Evolutionary conservation across 2,888 invertebrate genomes (phyloP), one percentile per base, ranked within the genome.

Genomic region (Leptura quadrifasciata): DNA sequence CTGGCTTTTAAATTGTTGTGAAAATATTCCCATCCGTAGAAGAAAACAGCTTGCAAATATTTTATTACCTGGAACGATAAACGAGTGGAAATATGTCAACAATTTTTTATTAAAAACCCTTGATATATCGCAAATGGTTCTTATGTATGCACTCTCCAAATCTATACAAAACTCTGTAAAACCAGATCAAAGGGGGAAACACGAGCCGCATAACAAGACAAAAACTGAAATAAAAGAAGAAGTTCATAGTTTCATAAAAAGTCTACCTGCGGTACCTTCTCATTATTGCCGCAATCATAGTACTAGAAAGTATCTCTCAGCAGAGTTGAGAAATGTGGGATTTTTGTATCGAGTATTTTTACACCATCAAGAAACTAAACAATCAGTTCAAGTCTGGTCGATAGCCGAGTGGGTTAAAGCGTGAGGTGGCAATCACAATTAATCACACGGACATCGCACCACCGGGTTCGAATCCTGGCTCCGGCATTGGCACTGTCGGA

Each of bases 271-370:
- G 31, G 61, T 61, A 35, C 61, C 61, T 61, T 72, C 27, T 64
- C 64, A 74, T 74, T 74, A 74, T 52, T 74, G 67, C 67, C 58
- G 67, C 27, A 47, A 60, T 24, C 27, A 60, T 57, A 67, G 47
- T 35, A 10, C 18, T 39, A 74, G 67, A 57, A 67, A 67, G 17
- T 74, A 74, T 67, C 67, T 74, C 24, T 67, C 73, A 55, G 12
- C 47, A 35, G 67, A 74, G 47, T 74, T 70, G 12, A 63, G 47
- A 64, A 75, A 70, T 55, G 39, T 74, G 35, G 61, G 61, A 61
- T 61, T 61, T 61, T 61, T 61, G 60, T 60, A 61, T 54, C 64
- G 61, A 61, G 61, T 65, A 39, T 65, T 47, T 65, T 20, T 47
- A 21, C 52, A 21, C 17, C 52, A 47, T 65, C 21, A 47, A 20